These are phyloP conservation scores for Drosophila cognata DNA, from an alignment of 2,888 invertebrate species.

Conservation along the genomic window DNA sequence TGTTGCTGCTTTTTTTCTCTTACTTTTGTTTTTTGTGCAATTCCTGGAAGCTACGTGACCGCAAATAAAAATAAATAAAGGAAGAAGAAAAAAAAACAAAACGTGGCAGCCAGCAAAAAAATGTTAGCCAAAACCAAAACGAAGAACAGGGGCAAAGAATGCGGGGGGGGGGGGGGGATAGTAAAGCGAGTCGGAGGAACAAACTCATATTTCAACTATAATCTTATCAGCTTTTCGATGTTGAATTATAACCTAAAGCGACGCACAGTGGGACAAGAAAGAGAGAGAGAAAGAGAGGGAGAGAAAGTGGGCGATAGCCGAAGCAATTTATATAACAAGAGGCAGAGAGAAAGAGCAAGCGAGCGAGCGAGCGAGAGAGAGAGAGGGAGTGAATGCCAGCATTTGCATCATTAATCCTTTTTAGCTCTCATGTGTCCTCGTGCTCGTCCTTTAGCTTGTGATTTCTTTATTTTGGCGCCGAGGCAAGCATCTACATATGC, in stretches of 20 bases:
- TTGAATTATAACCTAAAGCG: slow-evolving; percentile 63
- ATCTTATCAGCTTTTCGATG: slow-evolving; percentile 74
- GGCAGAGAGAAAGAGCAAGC: not conserved
- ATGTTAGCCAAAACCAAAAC: not conserved
- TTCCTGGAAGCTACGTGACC: slow-evolving; percentile 60
- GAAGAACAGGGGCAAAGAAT: not conserved
- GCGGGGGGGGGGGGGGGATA: not conserved
- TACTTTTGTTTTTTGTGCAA: slow-evolving; percentile 8
- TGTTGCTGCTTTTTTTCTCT: slow-evolving; percentile 4
- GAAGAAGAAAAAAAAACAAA: not conserved
- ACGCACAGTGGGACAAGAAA: slow-evolving; percentile 10
- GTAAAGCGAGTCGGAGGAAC: slow-evolving; percentile 11
- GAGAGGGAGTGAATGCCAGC: not conserved
- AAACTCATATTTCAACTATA: slow-evolving; percentile 71
- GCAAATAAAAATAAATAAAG: slow-evolving; percentile 44
- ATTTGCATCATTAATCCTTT: slow-evolving; percentile 63
- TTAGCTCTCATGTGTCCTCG: slow-evolving; percentile 42
- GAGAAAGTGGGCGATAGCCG: not conserved
- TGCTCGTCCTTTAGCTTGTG: slow-evolving; percentile 28
- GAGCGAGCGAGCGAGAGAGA: not conserved
- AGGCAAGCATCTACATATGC: slow-evolving; percentile 12
- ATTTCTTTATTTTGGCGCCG: slow-evolving; percentile 44
- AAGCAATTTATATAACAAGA: slow-evolving; percentile 52
- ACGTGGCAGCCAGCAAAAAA: slow-evolving; percentile 25
- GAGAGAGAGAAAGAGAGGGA: not conserved